Percentiles rank a stretch among this genome's conserved stretches.
Conservation (phyloP, 2,797 vertebrate species). For the Dendrocincla fuliginosa region DNA sequence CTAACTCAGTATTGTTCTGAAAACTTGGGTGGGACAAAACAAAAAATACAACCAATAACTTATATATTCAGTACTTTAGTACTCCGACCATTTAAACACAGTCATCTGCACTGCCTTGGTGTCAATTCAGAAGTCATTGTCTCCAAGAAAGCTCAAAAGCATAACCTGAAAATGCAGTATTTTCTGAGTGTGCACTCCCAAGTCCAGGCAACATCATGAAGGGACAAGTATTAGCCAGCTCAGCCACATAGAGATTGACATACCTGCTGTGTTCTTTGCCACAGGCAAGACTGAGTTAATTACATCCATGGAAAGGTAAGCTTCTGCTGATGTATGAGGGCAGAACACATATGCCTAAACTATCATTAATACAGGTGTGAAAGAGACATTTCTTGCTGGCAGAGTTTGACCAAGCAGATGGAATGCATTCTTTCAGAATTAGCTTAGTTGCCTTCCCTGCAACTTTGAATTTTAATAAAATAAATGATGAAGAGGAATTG, state of each 20-base stretch:
- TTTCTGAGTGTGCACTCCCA: neutral
- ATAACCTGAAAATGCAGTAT: neutral
- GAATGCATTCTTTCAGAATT: neutral
- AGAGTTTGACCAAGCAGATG: neutral
- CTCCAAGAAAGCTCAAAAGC: neutral
- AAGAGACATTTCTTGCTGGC: neutral
- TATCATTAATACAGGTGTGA: neutral
- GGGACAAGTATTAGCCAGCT: neutral
- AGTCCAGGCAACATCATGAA: neutral
- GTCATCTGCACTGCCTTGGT: neutral
- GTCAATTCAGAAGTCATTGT: neutral
- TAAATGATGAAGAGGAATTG: neutral
- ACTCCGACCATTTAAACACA: neutral
- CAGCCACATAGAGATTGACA: neutral
- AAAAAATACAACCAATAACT: neutral
- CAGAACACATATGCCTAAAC: neutral
- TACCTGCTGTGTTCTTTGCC: neutral
- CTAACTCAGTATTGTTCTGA: neutral
- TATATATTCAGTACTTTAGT: neutral
- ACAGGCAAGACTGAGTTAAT: neutral
- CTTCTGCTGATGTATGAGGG: neutral
- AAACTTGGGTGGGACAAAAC: neutral
- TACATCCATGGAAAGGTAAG: neutral
- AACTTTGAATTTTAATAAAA: conserved; percentile 21
- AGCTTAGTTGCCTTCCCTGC: neutral